These are phyloP conservation scores for Zygogramma bicolorata DNA, from an alignment of 2,888 invertebrate genomes.

Conservation along the genomic window DNA sequence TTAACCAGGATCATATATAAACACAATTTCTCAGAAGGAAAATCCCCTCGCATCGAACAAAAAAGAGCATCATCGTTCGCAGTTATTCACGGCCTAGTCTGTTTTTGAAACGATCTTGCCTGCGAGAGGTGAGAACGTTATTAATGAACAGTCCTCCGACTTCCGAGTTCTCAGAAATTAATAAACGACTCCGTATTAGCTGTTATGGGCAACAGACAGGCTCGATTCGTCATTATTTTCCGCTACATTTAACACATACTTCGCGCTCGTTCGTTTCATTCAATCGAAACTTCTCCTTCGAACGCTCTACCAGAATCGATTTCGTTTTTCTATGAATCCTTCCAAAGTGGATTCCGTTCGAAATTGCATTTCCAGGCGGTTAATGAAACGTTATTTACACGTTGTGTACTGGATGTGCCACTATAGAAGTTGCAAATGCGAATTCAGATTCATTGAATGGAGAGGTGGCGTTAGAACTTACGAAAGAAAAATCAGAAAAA, in stretches of 20 bases:
- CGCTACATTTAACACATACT: conserved; percentile 69
- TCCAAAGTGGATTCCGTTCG: conserved; percentile 8
- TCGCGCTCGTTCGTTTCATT: conserved; percentile 63
- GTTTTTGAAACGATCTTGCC: conserved; percentile 61
- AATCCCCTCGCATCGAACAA: neutral
- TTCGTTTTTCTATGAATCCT: conserved; percentile 25
- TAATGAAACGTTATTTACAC: too few species aligned
- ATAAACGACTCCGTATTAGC: conserved; percentile 68
- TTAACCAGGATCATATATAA: neutral
- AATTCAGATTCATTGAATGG: too few species aligned
- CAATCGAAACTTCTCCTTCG: conserved; percentile 38
- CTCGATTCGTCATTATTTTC: conserved; percentile 70
- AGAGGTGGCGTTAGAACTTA: too few species aligned
- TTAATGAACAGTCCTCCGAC: conserved; percentile 65
- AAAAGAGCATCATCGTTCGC: conserved; percentile 17
- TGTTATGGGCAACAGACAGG: conserved; percentile 68
- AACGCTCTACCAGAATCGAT: conserved; percentile 22
- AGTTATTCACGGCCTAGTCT: conserved; percentile 48
- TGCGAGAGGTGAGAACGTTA: conserved; percentile 64
- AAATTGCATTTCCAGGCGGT: conserved; percentile 17
- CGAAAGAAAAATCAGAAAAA: too few species aligned
- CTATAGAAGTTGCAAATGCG: too few species aligned
- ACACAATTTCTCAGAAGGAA: neutral
- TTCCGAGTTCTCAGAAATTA: conserved; percentile 65
- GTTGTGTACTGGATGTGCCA: too few species aligned